These are phyloP conservation scores for Pontoporia blainvillei DNA, from an alignment of 2,113 vertebrate species.

Conservation along the genomic window DNA sequence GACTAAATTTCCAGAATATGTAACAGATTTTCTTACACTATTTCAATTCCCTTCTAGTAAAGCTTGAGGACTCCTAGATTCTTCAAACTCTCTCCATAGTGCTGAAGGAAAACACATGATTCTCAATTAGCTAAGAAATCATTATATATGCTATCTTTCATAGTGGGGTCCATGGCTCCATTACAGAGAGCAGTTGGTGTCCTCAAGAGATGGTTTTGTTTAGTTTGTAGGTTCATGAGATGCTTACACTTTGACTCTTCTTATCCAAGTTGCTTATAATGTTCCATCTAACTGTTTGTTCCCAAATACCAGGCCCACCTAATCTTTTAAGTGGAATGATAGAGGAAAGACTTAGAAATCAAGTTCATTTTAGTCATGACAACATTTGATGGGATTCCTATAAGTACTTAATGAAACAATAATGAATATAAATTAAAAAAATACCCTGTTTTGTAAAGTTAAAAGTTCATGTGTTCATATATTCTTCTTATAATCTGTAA, in stretches of 20 bases:
- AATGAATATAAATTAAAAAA: not conserved
- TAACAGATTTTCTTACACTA: not conserved
- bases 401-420: conserved; percentile 6
- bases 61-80: not conserved
- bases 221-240: not conserved
- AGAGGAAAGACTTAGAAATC: not conserved
- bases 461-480: not conserved
- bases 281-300: not conserved
- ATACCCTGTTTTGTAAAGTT: not conserved
- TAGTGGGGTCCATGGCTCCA: too few relatives aligned
- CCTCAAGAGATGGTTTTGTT: not conserved
- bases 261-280: not conserved
- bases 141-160: not conserved
- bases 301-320: not conserved
- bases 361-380: not conserved
- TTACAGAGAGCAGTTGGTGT: not conserved
- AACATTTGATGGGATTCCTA: not conserved
- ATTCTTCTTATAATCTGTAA: not conserved
- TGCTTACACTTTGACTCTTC: not conserved
- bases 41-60: conserved; percentile 3
- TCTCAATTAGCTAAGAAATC: not conserved
- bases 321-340: not conserved
- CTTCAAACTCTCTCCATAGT: not conserved
- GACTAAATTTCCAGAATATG: not conserved
- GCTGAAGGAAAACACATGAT: not conserved